A percentile compares a stretch with the other conserved stretches of the same genome.
Evolutionary conservation across 2,797 vertebrate species (phyloP).

Genomic region (Onychomys torridus): DNA sequence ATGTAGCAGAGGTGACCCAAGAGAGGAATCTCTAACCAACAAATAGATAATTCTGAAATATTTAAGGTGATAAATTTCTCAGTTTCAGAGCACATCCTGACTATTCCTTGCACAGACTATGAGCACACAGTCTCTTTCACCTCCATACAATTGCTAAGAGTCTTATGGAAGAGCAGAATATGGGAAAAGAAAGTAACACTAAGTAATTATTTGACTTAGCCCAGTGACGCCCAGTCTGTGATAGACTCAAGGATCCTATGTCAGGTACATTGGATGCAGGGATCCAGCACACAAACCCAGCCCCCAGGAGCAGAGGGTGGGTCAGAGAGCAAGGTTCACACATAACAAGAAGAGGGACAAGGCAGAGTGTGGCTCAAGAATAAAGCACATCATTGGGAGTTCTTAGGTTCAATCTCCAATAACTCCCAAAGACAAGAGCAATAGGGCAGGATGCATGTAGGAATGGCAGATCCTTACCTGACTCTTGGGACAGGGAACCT

Average conservation of each 20-base stretch:
- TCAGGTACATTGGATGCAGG: neutral
- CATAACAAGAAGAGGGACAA: neutral
- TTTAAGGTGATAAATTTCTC: neutral
- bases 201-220: rapidly evolving
- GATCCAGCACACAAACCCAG: neutral
- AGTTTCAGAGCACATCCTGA: neutral
- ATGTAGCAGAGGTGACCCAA: neutral
- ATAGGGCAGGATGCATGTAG: rapidly evolving
- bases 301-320: neutral
- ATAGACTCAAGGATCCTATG: neutral
- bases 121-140: neutral
- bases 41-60: neutral
- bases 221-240: neutral
- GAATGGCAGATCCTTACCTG: rapidly evolving
- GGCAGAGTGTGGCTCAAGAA: neutral
- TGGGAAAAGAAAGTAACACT: neutral
- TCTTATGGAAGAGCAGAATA: neutral
- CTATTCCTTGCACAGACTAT: too few relatives aligned
- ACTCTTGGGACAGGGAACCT: neutral
- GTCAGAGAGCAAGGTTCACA: neutral
- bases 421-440: neutral
- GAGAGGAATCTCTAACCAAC: neutral
- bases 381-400: neutral
- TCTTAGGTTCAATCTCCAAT: too few relatives aligned
- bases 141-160: neutral